Evolutionary conservation across 1,140 invertebrate species (phyloP), one percentile per base, ranked within the genome.

Genomic region (Bombus difficillimus): DNA sequence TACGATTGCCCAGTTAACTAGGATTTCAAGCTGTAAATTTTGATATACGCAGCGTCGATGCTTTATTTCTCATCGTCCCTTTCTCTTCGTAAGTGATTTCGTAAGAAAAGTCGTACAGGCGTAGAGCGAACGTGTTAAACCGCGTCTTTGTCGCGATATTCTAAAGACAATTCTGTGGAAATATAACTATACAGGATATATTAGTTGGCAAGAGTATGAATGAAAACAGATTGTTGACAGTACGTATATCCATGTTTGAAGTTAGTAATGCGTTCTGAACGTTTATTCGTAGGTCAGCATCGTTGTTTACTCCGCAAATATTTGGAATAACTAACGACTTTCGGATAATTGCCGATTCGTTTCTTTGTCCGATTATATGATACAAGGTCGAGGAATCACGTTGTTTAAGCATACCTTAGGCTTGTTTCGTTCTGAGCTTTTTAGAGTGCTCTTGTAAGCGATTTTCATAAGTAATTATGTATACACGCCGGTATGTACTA

Each of bases 191-290:
- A 53, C 47, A 22, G 47, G 18, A 18, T 66, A 18, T 22, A 71
- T 73, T 47, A 10, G 15, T 73, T 73, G 41, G 72, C 41, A 73
- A 37, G 28, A 28, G 41, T 47, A 73, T 73, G 72, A 73, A 73
- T 73, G 72, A 32, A 73, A 47, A 47, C 47, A 53, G 47, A 53
- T 53, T 53, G 47, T 53, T 53, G 47, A 53, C 47, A 53, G 47
- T 53, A 32, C 64, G 32, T 66, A 53, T 53, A 53, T 71, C 13
- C 25, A 41, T 41, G 25, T 41, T 71, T 41, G 37, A 39, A 69
- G 22, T 39, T 69, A 37, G 25, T 1, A 69, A 69, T 25, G 66
- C 34, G 3, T 68, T 34, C 15, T 18, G 32, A 37, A 34, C n/a
- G 15, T 68, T 37, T 25, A 34, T 34, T 68, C 66, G 8, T 22